These are phyloP conservation scores for Pseudachorutes palmiensis DNA, from an alignment of 1,140 invertebrate genomes.

Conservation along the genomic window DNA sequence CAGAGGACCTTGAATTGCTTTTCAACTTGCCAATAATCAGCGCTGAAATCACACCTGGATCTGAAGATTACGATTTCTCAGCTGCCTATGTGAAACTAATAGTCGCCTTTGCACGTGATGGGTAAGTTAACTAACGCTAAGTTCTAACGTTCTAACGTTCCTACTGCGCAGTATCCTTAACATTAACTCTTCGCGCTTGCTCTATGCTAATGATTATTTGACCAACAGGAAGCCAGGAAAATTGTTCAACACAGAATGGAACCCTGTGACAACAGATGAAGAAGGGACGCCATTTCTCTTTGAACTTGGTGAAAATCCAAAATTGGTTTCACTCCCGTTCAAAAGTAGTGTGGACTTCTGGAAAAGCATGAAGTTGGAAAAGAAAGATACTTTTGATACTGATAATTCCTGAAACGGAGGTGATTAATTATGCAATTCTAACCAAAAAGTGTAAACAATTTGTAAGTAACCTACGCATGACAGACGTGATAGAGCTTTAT, in stretches of 20 bases:
- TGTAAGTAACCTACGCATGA: too few species aligned
- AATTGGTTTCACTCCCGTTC: not conserved
- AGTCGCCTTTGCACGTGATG: constrained; percentile 4
- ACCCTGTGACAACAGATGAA: not conserved
- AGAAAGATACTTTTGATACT: too few species aligned
- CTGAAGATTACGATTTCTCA: constrained; percentile 11
- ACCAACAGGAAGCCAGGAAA: not conserved
- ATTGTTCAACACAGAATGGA: not conserved
- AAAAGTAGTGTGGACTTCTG: not conserved
- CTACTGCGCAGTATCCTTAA: too few species aligned
- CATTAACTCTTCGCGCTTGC: too few species aligned
- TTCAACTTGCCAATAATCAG: constrained; percentile 5
- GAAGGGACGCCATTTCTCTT: not conserved
- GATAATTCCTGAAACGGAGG: too few species aligned
- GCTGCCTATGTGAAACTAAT: not conserved
- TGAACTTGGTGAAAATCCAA: not conserved
- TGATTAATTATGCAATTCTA: too few species aligned
- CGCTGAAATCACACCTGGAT: constrained; percentile 11
- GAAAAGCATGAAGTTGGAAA: not conserved
- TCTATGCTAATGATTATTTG: not conserved
- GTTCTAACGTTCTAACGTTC: not conserved
- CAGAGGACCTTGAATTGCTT: not conserved
- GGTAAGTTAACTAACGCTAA: not conserved
- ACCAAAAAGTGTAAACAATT: too few species aligned
- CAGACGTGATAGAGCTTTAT: too few species aligned